phyloP scores from a whole-genome alignment of 1,140 invertebrate species.

The Pararge aegeria region DNA sequence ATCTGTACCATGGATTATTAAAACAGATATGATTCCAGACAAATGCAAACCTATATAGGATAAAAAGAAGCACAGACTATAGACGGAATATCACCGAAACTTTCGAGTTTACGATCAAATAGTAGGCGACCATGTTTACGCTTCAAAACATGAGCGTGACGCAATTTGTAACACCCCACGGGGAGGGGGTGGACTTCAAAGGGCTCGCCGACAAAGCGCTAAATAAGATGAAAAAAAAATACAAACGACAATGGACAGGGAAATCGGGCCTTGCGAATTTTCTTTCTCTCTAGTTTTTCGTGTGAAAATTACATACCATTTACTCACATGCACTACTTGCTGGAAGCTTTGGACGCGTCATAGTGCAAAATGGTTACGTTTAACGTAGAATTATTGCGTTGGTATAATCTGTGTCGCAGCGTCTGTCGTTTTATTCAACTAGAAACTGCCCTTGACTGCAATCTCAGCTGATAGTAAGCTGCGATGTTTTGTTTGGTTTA shows the following conservation, averaged over 20 bases:
- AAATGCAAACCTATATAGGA: too few relatives aligned
- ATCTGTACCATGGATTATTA: too few relatives aligned
- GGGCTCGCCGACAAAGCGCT: conserved; percentile 74
- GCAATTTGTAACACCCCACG: conserved; percentile 71
- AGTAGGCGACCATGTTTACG: conserved; percentile 59
- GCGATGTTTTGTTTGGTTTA: too few relatives aligned
- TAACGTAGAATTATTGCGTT: too few relatives aligned
- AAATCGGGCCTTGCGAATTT: conserved; percentile 69
- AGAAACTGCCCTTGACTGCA: too few relatives aligned
- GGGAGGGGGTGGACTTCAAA: conserved; percentile 62
- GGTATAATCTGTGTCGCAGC: too few relatives aligned
- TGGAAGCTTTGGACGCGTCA: conserved; percentile 15
- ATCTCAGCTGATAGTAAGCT: too few relatives aligned
- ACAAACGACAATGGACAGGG: conserved; percentile 71
- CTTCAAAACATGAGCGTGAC: conserved; percentile 62
- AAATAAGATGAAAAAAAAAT: conserved; percentile 77
- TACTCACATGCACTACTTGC: background rate
- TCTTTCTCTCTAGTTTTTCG: conserved; percentile 50
- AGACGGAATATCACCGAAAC: too few relatives aligned
- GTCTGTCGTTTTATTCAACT: too few relatives aligned
- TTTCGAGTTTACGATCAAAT: conserved; percentile 33
- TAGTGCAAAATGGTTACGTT: background rate
- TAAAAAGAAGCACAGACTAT: too few relatives aligned
- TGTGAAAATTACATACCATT: conserved; percentile 42
- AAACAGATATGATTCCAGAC: too few relatives aligned